Percentiles rank a stretch among this genome's conserved stretches.
These are phyloP conservation scores for Charadrius vociferus DNA, from an alignment of 2,113 vertebrate species.

Conservation along the genomic window DNA sequence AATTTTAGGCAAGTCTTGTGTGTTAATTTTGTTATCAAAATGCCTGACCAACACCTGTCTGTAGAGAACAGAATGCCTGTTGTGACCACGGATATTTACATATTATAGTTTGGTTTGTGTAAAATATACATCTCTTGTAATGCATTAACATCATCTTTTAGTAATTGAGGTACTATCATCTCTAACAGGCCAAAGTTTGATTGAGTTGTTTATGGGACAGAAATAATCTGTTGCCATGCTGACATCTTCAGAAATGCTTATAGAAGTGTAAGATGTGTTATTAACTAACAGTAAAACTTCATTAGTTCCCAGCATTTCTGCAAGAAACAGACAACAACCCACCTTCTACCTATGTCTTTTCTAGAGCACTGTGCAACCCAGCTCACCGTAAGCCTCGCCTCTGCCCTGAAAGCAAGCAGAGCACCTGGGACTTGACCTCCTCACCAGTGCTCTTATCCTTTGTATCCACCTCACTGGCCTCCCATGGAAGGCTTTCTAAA, in stretches of 20 bases:
- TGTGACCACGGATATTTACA: not conserved
- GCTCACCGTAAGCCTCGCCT: not conserved
- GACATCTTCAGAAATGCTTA: not conserved
- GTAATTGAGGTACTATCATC: not conserved
- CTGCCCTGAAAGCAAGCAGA: not conserved
- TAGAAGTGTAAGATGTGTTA: not conserved
- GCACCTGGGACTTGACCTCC: constrained; percentile 28
- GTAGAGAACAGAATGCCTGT: not conserved
- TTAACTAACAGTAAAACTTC: not conserved
- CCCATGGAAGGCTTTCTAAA: constrained; percentile 30
- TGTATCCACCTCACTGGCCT: constrained; percentile 16
- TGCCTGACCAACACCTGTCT: not conserved
- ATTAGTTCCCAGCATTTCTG: not conserved
- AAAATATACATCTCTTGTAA: not conserved
- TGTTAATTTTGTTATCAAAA: not conserved
- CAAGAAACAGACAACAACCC: not conserved
- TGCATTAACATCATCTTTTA: not conserved
- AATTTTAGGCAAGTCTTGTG: not conserved
- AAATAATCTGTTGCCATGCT: not conserved
- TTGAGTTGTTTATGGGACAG: not conserved
- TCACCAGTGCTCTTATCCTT: constrained; percentile 12
- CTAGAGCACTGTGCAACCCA: not conserved
- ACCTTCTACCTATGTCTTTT: not conserved
- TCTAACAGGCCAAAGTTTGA: not conserved
- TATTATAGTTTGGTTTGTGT: not conserved